Percentiles rank a stretch among this genome's conserved stretches.
These are phyloP conservation scores for Eristalis pertinax DNA, from an alignment of 2,888 invertebrate genomes.

Conservation along the genomic window DNA sequence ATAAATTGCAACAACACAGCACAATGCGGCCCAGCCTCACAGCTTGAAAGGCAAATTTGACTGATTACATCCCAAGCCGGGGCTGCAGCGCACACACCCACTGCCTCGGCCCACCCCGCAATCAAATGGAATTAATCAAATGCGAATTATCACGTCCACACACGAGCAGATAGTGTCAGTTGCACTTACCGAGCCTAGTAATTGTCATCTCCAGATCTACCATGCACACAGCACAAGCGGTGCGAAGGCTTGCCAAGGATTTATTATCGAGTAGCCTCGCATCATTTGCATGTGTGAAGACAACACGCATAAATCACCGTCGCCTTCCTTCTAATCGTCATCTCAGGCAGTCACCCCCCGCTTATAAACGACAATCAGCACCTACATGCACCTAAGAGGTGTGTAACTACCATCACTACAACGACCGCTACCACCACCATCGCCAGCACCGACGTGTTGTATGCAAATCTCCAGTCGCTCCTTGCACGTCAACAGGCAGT, in stretches of 20 bases:
- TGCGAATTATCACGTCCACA: slow-evolving; percentile 70
- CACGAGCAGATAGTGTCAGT: slow-evolving; percentile 68
- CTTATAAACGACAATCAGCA: slow-evolving; percentile 47
- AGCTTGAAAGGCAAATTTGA: slow-evolving; percentile 23
- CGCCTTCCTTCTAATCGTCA: slow-evolving; percentile 62
- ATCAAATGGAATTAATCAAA: slow-evolving; percentile 70
- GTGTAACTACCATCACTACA: neutral
- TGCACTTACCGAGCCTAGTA: slow-evolving; percentile 68
- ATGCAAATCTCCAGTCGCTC: slow-evolving; percentile 43
- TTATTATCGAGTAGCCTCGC: slow-evolving; percentile 62
- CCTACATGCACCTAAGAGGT: slow-evolving; percentile 49
- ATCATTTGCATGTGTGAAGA: slow-evolving; percentile 72
- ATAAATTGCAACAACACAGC: slow-evolving; percentile 1
- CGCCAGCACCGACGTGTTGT: neutral
- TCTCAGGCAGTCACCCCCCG: slow-evolving; percentile 8
- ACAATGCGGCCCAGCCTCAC: neutral
- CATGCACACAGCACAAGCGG: slow-evolving; percentile 28
- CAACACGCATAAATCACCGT: slow-evolving; percentile 70
- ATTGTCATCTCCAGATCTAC: slow-evolving; percentile 67
- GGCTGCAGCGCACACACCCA: slow-evolving; percentile 19
- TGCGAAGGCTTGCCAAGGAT: slow-evolving; percentile 21
- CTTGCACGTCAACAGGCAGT: slow-evolving; percentile 38
- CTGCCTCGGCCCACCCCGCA: slow-evolving; percentile 32
- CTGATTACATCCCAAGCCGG: slow-evolving; percentile 30
- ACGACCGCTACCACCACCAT: neutral